Conservation (phyloP, 2,888 invertebrate genomes). For the Amphipyra tragopoginis region DNA sequence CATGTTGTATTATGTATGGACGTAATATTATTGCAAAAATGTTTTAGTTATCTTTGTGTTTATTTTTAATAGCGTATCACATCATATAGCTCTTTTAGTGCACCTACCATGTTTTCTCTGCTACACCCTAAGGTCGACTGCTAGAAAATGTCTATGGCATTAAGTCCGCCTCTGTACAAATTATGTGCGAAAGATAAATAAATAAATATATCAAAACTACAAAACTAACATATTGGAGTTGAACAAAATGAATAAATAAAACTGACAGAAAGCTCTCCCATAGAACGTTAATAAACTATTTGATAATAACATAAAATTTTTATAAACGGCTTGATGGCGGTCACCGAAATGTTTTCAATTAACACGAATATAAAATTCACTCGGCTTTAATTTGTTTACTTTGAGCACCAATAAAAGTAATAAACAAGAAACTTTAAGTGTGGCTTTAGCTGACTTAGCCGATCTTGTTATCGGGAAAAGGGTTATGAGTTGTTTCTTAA, state of each 20-base stretch:
- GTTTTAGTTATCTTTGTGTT: no score
- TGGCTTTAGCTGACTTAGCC: slow-evolving; percentile 19
- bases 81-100: no score
- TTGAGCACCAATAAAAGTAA: slow-evolving; percentile 55
- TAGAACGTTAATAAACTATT: slow-evolving; percentile 22
- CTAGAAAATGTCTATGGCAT: no score
- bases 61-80: no score
- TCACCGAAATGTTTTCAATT: slow-evolving; percentile 54
- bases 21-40: no score
- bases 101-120: no score
- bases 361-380: slow-evolving; percentile 58
- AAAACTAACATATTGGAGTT: no score
- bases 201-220: no score
- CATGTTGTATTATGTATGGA: no score
- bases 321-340: slow-evolving; percentile 37
- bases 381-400: slow-evolving; percentile 60
- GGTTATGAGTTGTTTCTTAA: slow-evolving; percentile 8
- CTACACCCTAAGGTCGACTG: no score
- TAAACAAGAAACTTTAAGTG: slow-evolving; percentile 51
- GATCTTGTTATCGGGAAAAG: slow-evolving; percentile 42
- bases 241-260: background rate
- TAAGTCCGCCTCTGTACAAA: no score
- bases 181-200: no score
- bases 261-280: slow-evolving; percentile 10
- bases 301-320: slow-evolving; percentile 47